phyloP scores from a whole-genome alignment of 2,888 invertebrate genomes.

The Drosophila cognata region DNA sequence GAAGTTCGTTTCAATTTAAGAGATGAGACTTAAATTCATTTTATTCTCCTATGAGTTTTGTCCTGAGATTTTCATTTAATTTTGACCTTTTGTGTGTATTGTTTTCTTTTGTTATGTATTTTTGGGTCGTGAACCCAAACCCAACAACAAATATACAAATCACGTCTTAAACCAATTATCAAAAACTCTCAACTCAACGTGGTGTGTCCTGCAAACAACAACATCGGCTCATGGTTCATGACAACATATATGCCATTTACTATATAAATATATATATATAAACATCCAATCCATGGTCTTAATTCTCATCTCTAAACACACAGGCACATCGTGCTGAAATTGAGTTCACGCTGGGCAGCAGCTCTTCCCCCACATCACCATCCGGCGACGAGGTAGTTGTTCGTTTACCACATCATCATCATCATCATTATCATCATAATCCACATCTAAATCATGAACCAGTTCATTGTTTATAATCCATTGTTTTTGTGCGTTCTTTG shows the following conservation, averaged over 20 bases:
- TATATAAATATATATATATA: conserved; percentile 19
- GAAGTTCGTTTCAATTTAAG: not conserved
- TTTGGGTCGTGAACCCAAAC: conserved; percentile 19
- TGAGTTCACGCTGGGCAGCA: conserved; percentile 93
- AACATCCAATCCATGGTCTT: conserved; percentile 54
- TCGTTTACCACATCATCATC: conserved; percentile 53
- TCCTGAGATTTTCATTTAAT: conserved; percentile 25
- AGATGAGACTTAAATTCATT: not conserved
- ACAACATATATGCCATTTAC: conserved; percentile 46
- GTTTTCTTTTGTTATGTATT: conserved; percentile 54
- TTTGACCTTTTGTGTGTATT: conserved; percentile 37
- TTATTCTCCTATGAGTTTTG: not conserved
- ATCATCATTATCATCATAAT: conserved; percentile 14
- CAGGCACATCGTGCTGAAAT: conserved; percentile 96
- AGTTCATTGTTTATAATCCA: conserved; percentile 23
- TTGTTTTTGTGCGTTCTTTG: conserved; percentile 44
- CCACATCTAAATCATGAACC: not conserved
- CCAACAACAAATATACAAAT: conserved; percentile 21
- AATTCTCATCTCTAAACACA: conserved; percentile 54
- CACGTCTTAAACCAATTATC: conserved; percentile 38
- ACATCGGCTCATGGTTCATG: conserved; percentile 70
- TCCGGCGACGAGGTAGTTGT: conserved; percentile 91
- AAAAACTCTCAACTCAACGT: conserved; percentile 30
- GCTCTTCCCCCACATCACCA: conserved; percentile 65
- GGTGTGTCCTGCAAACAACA: conserved; percentile 44